Conservation (phyloP, 2,888 invertebrate genomes). For the Nomada ruficornis region DNA sequence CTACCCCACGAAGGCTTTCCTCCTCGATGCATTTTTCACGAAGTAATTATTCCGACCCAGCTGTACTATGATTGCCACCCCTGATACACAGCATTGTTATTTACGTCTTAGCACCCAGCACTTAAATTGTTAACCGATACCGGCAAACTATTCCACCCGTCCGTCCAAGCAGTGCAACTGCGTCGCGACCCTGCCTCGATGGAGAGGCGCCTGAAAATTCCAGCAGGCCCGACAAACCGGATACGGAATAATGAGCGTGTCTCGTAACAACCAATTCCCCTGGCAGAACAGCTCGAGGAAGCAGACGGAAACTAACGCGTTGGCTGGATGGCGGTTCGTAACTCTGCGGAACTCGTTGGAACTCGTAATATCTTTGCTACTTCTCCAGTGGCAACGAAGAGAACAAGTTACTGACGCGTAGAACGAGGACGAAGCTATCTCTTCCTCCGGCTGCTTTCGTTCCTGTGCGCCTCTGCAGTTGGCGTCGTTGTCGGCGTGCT, state of each 20-base stretch:
- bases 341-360: slow-evolving; percentile 73
- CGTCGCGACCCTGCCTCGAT: not conserved
- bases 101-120: too few relatives aligned
- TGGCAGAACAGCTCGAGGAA: slow-evolving; percentile 57
- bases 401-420: slow-evolving; percentile 54
- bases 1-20: too few relatives aligned
- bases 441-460: slow-evolving; percentile 25
- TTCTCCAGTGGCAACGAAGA: slow-evolving; percentile 66
- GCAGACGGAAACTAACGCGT: slow-evolving; percentile 64
- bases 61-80: too few relatives aligned
- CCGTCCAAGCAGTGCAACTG: not conserved
- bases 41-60: too few relatives aligned
- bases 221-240: slow-evolving; percentile 36
- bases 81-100: too few relatives aligned
- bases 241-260: slow-evolving; percentile 61
- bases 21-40: too few relatives aligned
- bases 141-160: too few relatives aligned
- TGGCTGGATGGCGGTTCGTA: slow-evolving; percentile 62
- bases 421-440: slow-evolving; percentile 48
- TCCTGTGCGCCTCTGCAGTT: slow-evolving; percentile 17
- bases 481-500: slow-evolving; percentile 9
- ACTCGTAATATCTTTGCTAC: slow-evolving; percentile 74
- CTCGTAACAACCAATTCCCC: slow-evolving; percentile 70
- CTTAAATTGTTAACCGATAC: too few relatives aligned
- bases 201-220: slow-evolving; percentile 42